phyloP scores from a whole-genome alignment of 2,797 vertebrate genomes.

The Darevskia mixta region DNA sequence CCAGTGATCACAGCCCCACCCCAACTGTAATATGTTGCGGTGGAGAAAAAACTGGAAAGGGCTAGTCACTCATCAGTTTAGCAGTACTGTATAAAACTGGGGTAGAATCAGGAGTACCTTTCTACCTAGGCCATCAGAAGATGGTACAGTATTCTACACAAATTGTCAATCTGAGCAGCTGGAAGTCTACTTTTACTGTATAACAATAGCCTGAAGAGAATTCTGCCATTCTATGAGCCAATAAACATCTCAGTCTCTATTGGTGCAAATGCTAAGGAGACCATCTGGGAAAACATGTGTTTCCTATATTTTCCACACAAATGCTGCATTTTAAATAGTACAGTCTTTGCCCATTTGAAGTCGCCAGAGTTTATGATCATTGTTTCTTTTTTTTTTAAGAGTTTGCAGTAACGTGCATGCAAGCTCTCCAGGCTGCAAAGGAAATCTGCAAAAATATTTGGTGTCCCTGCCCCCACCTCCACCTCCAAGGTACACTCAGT shows the following conservation, averaged over 20 bases:
- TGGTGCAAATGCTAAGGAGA: constrained; percentile 41
- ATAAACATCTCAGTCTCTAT: constrained; percentile 35
- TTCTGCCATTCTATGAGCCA: constrained; percentile 14
- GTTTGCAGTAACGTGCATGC: constrained; percentile 80
- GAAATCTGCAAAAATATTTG: constrained; percentile 65
- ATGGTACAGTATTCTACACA: neutral
- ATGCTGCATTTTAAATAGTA: constrained; percentile 67
- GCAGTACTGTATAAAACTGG: neutral
- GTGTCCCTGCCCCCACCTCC: neutral
- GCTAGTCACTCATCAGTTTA: neutral
- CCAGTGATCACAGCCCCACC: too few species aligned
- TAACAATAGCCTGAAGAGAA: constrained; percentile 35
- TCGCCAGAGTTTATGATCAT: constrained; percentile 76
- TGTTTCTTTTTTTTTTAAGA: constrained; percentile 73
- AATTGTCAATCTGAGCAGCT: neutral
- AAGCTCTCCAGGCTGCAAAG: constrained; percentile 70
- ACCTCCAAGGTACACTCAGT: constrained; percentile 56
- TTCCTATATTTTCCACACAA: constrained; percentile 76
- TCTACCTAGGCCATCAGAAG: neutral
- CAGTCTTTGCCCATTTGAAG: constrained; percentile 64
- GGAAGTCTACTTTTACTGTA: neutral
- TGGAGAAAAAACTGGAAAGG: neutral
- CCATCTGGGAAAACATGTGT: constrained; percentile 76
- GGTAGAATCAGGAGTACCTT: neutral
- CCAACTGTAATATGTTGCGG: too few species aligned